Evolutionary conservation across 92 coral and sea anemone species (phyloP).

Genomic region (Anthopleura xanthogrammica): DNA sequence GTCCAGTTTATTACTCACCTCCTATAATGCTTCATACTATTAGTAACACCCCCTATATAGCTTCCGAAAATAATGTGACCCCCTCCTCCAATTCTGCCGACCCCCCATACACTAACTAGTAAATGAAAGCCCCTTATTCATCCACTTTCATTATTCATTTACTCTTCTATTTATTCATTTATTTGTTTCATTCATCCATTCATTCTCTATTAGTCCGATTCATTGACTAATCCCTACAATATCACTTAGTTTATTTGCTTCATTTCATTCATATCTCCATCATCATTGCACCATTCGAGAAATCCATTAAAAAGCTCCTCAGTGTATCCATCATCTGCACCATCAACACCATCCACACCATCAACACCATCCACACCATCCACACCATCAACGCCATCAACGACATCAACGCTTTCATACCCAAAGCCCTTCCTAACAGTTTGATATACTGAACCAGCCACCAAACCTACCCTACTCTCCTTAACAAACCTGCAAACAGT

Average conservation of each 20-base stretch:
- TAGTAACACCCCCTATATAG: too few relatives aligned
- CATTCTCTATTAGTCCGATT: background rate
- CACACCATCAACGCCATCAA: background rate
- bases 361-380: background rate
- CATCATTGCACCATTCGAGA: background rate
- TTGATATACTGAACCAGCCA: background rate
- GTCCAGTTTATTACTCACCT: too few relatives aligned
- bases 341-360: background rate
- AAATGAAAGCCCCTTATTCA: too few relatives aligned
- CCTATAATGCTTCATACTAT: too few relatives aligned
- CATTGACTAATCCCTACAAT: background rate
- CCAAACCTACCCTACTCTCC: background rate
- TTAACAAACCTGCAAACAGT: background rate
- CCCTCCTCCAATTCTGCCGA: too few relatives aligned
- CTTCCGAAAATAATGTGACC: too few relatives aligned
- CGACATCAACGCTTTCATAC: background rate
- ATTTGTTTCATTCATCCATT: too few relatives aligned
- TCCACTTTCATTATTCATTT: too few relatives aligned
- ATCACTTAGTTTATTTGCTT: background rate
- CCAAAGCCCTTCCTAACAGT: background rate
- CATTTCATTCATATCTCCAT: too few relatives aligned
- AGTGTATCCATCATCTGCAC: background rate
- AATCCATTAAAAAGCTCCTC: background rate
- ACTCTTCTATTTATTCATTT: too few relatives aligned
- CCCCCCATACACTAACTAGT: too few relatives aligned